Evolutionary conservation across 2,888 invertebrate genomes (phyloP).

Genomic region (Allygus modestus): DNA sequence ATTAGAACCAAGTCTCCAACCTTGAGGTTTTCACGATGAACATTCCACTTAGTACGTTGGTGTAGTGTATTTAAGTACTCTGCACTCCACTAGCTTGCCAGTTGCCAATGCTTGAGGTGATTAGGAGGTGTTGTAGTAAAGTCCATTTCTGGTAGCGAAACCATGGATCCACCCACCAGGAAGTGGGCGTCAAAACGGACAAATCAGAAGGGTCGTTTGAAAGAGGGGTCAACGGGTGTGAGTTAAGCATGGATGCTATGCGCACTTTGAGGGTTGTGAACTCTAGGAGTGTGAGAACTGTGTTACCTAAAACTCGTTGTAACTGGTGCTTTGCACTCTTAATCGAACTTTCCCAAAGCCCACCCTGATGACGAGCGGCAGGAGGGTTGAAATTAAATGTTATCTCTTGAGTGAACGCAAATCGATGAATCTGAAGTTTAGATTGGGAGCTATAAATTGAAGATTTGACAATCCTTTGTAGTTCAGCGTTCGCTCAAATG

Average conservation of each 20-base stretch:
- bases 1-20: conserved; percentile 12
- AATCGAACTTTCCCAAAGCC: conserved; percentile 57
- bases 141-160: conserved; percentile 21
- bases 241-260: conserved; percentile 61
- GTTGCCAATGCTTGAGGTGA: conserved; percentile 49
- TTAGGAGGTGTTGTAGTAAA: neutral
- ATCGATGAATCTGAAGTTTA: conserved; percentile 67
- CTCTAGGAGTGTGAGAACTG: conserved; percentile 51
- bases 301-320: conserved; percentile 34
- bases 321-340: conserved; percentile 61
- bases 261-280: conserved; percentile 43
- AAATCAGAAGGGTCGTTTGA: conserved; percentile 46
- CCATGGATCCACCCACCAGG: conserved; percentile 48
- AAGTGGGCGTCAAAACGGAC: conserved; percentile 57
- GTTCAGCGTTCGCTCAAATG: conserved; percentile 63
- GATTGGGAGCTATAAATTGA: conserved; percentile 61
- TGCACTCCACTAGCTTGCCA: conserved; percentile 16
- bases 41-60: neutral
- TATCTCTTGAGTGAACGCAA: conserved; percentile 67
- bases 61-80: conserved; percentile 53
- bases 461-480: conserved; percentile 50
- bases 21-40: neutral
- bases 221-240: conserved; percentile 54
- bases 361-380: conserved; percentile 56
- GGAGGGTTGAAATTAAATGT: conserved; percentile 64